phyloP scores from a whole-genome alignment of 2,888 invertebrate genomes.

The Stenotaenia linearis region DNA sequence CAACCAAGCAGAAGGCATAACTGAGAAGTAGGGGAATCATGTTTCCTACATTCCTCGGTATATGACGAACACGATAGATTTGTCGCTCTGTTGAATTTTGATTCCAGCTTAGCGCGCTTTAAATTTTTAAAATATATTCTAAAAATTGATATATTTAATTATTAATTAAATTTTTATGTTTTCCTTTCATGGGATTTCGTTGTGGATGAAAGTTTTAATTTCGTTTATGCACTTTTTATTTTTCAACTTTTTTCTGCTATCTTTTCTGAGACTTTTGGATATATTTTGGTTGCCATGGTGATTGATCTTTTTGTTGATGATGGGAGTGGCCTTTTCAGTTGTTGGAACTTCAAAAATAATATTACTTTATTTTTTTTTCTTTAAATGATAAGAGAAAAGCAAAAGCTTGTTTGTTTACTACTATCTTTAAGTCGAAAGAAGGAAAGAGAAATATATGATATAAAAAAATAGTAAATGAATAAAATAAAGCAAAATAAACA shows the following conservation, averaged over 20 bases:
- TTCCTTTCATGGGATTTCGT: no score
- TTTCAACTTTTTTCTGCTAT: not conserved
- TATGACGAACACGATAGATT: not conserved
- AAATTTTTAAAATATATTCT: no score
- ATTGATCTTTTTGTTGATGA: conserved; percentile 20
- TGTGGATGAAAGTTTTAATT: not conserved
- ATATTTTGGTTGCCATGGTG: not conserved
- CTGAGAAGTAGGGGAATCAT: not conserved
- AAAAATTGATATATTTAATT: no score
- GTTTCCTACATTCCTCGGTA: conserved; percentile 5
- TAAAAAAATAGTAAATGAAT: not conserved
- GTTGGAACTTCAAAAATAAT: not conserved
- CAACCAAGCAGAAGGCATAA: conserved; percentile 13
- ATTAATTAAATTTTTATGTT: no score
- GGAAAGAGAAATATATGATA: not conserved
- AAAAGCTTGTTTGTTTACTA: not conserved
- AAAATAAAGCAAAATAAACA: not conserved
- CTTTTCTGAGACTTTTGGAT: not conserved
- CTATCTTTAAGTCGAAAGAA: not conserved
- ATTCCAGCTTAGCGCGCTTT: not conserved
- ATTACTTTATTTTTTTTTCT: not conserved
- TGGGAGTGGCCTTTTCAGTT: conserved; percentile 11
- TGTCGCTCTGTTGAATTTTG: conserved; percentile 1
- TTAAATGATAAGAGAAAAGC: not conserved
- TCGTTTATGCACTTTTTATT: not conserved